Evolutionary conservation across 1,140 invertebrate genomes (phyloP).

Genomic region (Drosophila repleta): DNA sequence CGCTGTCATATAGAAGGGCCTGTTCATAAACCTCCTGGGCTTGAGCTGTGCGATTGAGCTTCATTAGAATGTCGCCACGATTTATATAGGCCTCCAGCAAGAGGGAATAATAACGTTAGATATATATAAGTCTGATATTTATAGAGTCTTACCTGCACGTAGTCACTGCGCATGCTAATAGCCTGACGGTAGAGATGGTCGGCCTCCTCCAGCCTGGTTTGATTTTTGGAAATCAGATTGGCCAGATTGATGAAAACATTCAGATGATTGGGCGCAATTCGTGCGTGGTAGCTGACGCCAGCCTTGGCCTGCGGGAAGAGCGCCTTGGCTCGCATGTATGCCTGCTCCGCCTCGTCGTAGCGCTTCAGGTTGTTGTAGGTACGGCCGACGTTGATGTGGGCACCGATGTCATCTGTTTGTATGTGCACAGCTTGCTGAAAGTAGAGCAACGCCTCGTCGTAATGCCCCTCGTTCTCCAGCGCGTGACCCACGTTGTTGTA

Average conservation of each 20-base stretch:
- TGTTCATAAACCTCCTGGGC: constrained; percentile 97
- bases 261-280: constrained; percentile 97
- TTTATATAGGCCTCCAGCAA: constrained; percentile 95
- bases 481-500: constrained; percentile 99
- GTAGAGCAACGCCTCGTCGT: constrained; percentile 94
- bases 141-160: constrained; percentile 86
- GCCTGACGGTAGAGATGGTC: constrained; percentile 96
- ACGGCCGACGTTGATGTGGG: constrained; percentile 97
- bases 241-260: constrained; percentile 98
- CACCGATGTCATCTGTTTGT: constrained; percentile 97
- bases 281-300: constrained; percentile 96
- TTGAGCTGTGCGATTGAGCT: constrained; percentile 96
- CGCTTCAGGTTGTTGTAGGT: constrained; percentile 96
- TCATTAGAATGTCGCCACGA: constrained; percentile 97
- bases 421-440: constrained; percentile 97
- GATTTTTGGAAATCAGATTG: constrained; percentile 97
- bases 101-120: too few relatives aligned
- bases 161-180: constrained; percentile 98
- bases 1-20: constrained; percentile 95
- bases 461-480: constrained; percentile 93
- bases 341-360: constrained; percentile 95
- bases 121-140: not conserved
- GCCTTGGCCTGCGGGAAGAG: constrained; percentile 95
- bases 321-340: constrained; percentile 95
- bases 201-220: constrained; percentile 95